Conservation (phyloP, 2,888 invertebrate species). For the Apodemia mormo region DNA sequence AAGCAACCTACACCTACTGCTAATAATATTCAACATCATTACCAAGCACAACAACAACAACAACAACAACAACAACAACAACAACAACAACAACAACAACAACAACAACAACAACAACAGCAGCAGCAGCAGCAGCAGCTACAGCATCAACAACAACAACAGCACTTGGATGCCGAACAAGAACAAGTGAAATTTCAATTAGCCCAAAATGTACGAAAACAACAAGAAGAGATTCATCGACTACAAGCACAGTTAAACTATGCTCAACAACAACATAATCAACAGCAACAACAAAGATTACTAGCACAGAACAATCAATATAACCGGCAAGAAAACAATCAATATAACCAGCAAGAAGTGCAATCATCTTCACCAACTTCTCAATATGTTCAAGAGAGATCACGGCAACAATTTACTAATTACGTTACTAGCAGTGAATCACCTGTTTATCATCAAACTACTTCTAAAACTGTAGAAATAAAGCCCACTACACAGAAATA, state of each 20-base stretch:
- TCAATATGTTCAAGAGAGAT: slow-evolving; percentile 68
- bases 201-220: slow-evolving; percentile 74
- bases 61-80: slow-evolving; percentile 50
- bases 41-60: slow-evolving; percentile 38
- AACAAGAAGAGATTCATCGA: slow-evolving; percentile 77
- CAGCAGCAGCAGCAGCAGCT: slow-evolving; percentile 46
- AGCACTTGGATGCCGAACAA: slow-evolving; percentile 64
- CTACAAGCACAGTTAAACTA: slow-evolving; percentile 66
- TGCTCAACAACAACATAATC: slow-evolving; percentile 64
- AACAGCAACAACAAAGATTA: slow-evolving; percentile 49
- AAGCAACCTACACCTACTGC: slow-evolving; percentile 43
- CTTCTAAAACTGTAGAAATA: slow-evolving; percentile 71
- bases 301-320: slow-evolving; percentile 47
- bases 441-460: slow-evolving; percentile 66
- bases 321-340: slow-evolving; percentile 52
- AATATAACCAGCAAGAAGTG: slow-evolving; percentile 55
- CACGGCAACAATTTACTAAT: slow-evolving; percentile 52
- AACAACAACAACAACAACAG: too few relatives aligned
- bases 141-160: slow-evolving; percentile 44
- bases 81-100: slow-evolving; percentile 43
- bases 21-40: slow-evolving; percentile 29
- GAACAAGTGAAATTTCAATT: slow-evolving; percentile 68
- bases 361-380: slow-evolving; percentile 60
- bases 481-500: slow-evolving; percentile 77
- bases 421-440: slow-evolving; percentile 58